Percentiles rank a stretch among this genome's conserved stretches.
Conservation (phyloP, 2,797 vertebrate species). For the Macropus fuliginosus region DNA sequence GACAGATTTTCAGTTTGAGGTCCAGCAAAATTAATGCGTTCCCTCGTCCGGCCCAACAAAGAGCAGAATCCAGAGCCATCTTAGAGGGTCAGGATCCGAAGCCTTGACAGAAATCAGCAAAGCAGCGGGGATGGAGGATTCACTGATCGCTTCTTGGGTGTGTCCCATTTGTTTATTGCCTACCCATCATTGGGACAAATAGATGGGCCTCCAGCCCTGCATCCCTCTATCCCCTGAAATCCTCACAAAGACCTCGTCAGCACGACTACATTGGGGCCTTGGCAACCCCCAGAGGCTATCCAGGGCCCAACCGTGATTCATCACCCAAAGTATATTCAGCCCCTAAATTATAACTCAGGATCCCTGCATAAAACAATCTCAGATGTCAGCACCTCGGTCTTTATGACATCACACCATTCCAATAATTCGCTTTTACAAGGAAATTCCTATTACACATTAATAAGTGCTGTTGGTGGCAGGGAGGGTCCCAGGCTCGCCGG, state of each 20-base stretch:
- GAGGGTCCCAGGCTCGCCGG: slow-evolving; percentile 86
- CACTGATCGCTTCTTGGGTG: slow-evolving; percentile 65
- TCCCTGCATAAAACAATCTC: slow-evolving; percentile 85
- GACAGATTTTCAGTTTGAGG: slow-evolving; percentile 85
- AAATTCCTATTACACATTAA: slow-evolving; percentile 90
- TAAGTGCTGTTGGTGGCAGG: slow-evolving; percentile 89
- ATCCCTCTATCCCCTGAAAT: background rate
- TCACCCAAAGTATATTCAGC: slow-evolving; percentile 81
- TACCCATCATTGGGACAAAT: background rate
- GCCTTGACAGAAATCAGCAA: slow-evolving; percentile 80
- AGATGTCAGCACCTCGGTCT: slow-evolving; percentile 87
- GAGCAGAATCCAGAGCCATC: slow-evolving; percentile 73
- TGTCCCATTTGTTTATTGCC: background rate
- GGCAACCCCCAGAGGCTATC: slow-evolving; percentile 74
- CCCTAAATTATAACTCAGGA: slow-evolving; percentile 85
- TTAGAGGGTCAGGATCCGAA: slow-evolving; percentile 73
- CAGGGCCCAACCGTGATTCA: slow-evolving; percentile 82
- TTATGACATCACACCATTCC: slow-evolving; percentile 88
- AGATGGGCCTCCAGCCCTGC: background rate
- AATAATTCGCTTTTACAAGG: slow-evolving; percentile 90
- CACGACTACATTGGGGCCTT: too few relatives aligned
- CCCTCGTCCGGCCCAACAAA: slow-evolving; percentile 67
- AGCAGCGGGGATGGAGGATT: slow-evolving; percentile 69
- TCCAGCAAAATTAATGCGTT: slow-evolving; percentile 82
- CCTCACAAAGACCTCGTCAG: background rate